Evolutionary conservation across 1,140 invertebrate species (phyloP).

Genomic region (Choristoneura fumiferana): DNA sequence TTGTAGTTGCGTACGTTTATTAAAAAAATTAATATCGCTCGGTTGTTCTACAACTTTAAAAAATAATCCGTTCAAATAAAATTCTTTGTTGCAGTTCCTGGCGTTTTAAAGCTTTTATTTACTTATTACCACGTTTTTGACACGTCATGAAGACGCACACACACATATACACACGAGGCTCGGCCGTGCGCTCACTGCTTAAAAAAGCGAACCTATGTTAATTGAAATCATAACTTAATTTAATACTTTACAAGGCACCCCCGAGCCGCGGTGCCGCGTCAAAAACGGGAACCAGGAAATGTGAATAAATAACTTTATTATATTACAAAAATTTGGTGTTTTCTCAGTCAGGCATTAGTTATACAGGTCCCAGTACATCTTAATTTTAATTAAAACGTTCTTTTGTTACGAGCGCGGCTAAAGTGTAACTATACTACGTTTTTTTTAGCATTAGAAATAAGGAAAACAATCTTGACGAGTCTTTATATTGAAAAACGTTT

Average conservation of each 20-base stretch:
- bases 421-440: slow-evolving; percentile 40
- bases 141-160: no score
- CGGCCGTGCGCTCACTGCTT: no score
- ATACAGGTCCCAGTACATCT: slow-evolving; percentile 64
- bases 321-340: slow-evolving; percentile 71
- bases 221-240: not conserved
- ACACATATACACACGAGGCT: no score
- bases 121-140: no score
- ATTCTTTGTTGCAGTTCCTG: not conserved
- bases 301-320: slow-evolving; percentile 53
- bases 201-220: no score
- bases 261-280: slow-evolving; percentile 18
- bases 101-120: slow-evolving; percentile 7
- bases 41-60: no score
- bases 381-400: slow-evolving; percentile 23
- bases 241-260: slow-evolving; percentile 27
- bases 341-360: slow-evolving; percentile 62
- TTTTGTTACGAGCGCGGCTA: slow-evolving; percentile 42
- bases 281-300: slow-evolving; percentile 21
- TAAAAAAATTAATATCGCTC: no score
- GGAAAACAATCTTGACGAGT: no score
- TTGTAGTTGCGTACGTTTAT: not conserved
- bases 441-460: no score
- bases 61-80: not conserved
- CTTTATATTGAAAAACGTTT: no score